A percentile compares a stretch with the other conserved stretches of the same genome.
These are phyloP conservation scores for Dryoscopus gambensis DNA, from an alignment of 2,113 vertebrate genomes.

Conservation along the genomic window DNA sequence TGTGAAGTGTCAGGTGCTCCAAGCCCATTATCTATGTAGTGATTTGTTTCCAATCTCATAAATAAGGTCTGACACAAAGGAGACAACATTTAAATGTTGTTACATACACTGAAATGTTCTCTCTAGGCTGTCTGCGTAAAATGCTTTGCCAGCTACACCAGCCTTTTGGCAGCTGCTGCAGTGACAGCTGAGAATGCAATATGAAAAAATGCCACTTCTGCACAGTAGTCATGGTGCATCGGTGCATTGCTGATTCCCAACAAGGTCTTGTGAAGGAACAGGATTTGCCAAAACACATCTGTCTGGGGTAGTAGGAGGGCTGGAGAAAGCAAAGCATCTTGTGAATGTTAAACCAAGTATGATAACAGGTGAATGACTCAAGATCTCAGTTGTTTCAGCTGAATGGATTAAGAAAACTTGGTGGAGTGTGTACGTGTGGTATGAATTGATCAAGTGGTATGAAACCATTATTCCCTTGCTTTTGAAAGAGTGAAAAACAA, in stretches of 20 bases:
- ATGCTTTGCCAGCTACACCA: not conserved
- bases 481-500: not conserved
- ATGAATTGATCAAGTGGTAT: not conserved
- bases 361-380: not conserved
- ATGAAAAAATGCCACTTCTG: conserved; percentile 25
- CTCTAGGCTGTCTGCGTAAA: not conserved
- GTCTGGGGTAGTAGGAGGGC: not conserved
- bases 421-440: not conserved
- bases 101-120: not conserved
- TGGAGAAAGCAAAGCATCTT: not conserved
- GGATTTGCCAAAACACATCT: not conserved
- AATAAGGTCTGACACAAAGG: not conserved
- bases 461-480: not conserved
- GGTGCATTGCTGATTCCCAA: not conserved
- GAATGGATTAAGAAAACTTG: not conserved
- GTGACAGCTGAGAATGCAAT: conserved; percentile 11
- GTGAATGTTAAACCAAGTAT: not conserved
- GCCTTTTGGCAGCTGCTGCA: not conserved
- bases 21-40: not conserved
- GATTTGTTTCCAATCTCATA: not conserved
- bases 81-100: not conserved
- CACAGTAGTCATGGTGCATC: not conserved
- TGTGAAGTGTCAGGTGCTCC: not conserved
- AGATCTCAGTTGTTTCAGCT: not conserved
- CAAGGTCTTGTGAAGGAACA: not conserved